phyloP scores from a whole-genome alignment of 2,888 invertebrate genomes.

The Mesorhabditis sp. region DNA sequence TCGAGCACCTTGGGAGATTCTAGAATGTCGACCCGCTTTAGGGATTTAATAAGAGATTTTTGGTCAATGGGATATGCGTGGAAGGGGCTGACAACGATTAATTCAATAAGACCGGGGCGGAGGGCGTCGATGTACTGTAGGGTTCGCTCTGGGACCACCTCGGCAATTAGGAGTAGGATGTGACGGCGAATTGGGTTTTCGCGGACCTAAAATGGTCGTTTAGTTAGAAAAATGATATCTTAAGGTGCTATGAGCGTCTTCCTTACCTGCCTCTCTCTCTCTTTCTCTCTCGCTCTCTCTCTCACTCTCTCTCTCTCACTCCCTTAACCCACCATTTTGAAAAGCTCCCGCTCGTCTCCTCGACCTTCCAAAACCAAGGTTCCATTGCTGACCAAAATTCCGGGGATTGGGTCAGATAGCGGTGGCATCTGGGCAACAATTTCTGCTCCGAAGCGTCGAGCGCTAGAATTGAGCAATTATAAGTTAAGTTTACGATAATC shows the following conservation, averaged over 20 bases:
- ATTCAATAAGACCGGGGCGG: conserved; percentile 10
- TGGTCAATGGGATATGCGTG: conserved; percentile 9
- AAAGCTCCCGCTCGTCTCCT: not conserved
- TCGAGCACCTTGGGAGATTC: conserved; percentile 3
- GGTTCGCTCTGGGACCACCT: conserved; percentile 7
- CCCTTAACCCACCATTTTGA: not conserved
- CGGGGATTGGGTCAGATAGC: not conserved
- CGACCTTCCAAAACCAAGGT: not conserved
- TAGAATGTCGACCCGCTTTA: conserved; percentile 9
- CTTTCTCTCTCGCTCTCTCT: conserved; percentile 3
- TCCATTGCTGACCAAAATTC: not conserved
- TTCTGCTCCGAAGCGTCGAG: not conserved
- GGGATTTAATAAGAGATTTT: not conserved
- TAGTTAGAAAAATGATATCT: no score
- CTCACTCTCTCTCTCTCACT: not conserved
- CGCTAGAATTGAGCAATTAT: not conserved
- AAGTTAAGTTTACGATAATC: not conserved
- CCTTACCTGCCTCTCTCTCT: not conserved
- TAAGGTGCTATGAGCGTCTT: not conserved
- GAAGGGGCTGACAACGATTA: conserved; percentile 12
- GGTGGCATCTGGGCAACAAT: not conserved
- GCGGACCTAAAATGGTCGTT: not conserved
- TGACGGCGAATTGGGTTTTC: conserved; percentile 9
- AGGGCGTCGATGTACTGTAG: conserved; percentile 13
- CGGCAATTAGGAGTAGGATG: conserved; percentile 13